Evolutionary conservation across 2,888 invertebrate genomes (phyloP).

Genomic region (Spilosoma lubricipeda): DNA sequence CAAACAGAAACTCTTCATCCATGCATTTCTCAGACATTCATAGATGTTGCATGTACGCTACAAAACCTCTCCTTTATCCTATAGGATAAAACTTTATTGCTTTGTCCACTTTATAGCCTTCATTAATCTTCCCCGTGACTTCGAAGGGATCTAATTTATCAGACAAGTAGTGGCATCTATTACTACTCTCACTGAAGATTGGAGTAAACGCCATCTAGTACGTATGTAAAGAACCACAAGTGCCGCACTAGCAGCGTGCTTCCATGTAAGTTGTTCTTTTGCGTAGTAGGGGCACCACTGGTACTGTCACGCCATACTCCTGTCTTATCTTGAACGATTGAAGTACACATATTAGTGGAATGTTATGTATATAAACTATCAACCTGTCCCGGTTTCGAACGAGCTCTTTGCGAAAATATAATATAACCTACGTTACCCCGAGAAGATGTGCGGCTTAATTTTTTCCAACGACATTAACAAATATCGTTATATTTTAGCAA

Average conservation of each 20-base stretch:
- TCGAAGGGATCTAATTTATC: slow-evolving; percentile 10
- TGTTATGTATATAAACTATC: too few species aligned
- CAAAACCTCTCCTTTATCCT: neutral
- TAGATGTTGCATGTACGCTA: neutral
- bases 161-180: slow-evolving; percentile 40
- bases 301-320: neutral
- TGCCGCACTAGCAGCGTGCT: slow-evolving; percentile 11
- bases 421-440: too few species aligned
- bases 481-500: too few species aligned
- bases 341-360: neutral
- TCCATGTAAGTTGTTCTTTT: slow-evolving; percentile 28
- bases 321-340: neutral
- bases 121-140: slow-evolving; percentile 29
- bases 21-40: neutral
- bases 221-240: slow-evolving; percentile 13
- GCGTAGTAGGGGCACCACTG: slow-evolving; percentile 43
- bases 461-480: too few species aligned
- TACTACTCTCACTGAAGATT: neutral
- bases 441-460: too few species aligned
- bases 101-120: slow-evolving; percentile 14
- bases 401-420: too few species aligned
- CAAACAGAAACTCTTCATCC: neutral
- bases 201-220: slow-evolving; percentile 31
- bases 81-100: slow-evolving; percentile 13
- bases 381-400: too few species aligned